Base-by-base conservation (phyloP, 2,113 vertebrate species). In the Hyla sarda region DNA sequence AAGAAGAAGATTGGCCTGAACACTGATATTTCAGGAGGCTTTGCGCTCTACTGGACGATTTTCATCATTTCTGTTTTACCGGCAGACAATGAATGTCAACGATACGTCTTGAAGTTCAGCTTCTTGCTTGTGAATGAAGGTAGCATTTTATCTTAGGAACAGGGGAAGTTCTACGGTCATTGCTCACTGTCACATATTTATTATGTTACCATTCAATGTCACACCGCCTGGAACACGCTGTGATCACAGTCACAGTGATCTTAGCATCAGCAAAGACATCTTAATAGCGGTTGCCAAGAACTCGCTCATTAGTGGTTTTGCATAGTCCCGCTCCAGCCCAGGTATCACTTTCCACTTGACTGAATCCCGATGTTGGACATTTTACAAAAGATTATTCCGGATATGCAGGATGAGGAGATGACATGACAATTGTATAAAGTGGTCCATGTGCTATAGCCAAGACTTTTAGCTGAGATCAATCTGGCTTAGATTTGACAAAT, bases 111-210 rank as follows among this genome's bases (percentile, higher is more conserved):
- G 37, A 65, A 37, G 50, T 77, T 77, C 30, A 56, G 19, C 76
- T 58, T 82, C 58, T 75, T 60, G 50, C 21, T 58, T 75, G n/a
- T 60, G 30, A 74, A 75, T 84, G 25, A 58, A 73, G 73, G 82
- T 84, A 41, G 71, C 69, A 84, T 75, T 58, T 71, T 75, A 82
- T 82, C 80, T 82, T 82, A 21, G 30, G 41, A 48, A 73, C 50
- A 83, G 32, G 58, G 48, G 69, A 30, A 73, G 34, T 83, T 71
- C 65, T 12, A 21, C 37, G 30, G 52, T 47, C 72, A 84, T 48
- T 84, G 62, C 72, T 84, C 73, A 77, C 45, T 77, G 73, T 67
- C 54, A 77, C 37, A 17, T 30, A 84, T 41, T 19, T 77, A 84
- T 84, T 77, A 47, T 23, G 23, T 65, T 65, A 34, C 54, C 41